Evolutionary conservation across 2,113 vertebrate species (phyloP), one percentile per base, ranked within the genome.

Genomic region (Trochalopteron elliotii): DNA sequence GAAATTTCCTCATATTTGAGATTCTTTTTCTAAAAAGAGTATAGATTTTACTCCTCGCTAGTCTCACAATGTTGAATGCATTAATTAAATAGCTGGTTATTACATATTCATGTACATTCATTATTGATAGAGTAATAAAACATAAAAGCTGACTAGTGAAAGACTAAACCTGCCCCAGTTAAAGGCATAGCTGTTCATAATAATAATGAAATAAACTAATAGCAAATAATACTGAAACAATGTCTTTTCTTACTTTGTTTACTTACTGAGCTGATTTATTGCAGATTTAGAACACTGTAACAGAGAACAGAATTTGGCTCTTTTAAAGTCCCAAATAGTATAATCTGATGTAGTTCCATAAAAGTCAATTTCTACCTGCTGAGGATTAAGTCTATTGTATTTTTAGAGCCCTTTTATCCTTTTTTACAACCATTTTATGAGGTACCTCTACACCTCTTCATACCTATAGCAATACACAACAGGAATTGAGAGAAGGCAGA

Each of bases 91-190:
- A 89, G 87, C 61, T 96, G 55, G 61, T 89, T 93, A 93, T 96
- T 97, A 92, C 65, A 95, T 93, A 94, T 97, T 96, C 86, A 95
- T 93, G 93, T 84, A 78, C 83, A 96, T 96, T 87, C 52, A 96
- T 96, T 93, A 95, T 96, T 97, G 92, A 95, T 96, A 76, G 80
- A 31, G 64, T 85, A 96, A 91, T 96, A 93, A 96, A 95, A 93
- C 80, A 95, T 94, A 96, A 96, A 97, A 94, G 88, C 91, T 96
- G 61, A 69, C 69, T 96, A 53, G 50, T 72, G 86, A 79, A 90
- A 95, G 80, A 44, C 59, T 79, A 78, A 96, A 80, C 85, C 44
- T 92, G 80, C 30, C 57, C 88, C 80, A 90, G 72, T 95, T 94
- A 96, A 87, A 96, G 76, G 83, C 76, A 93, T 35, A 94, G 86